A percentile compares a stretch with the other conserved stretches of the same genome.
These are phyloP conservation scores for Sarotherodon lohbergeri DNA, from an alignment of 2,113 vertebrate genomes.

Conservation along the genomic window DNA sequence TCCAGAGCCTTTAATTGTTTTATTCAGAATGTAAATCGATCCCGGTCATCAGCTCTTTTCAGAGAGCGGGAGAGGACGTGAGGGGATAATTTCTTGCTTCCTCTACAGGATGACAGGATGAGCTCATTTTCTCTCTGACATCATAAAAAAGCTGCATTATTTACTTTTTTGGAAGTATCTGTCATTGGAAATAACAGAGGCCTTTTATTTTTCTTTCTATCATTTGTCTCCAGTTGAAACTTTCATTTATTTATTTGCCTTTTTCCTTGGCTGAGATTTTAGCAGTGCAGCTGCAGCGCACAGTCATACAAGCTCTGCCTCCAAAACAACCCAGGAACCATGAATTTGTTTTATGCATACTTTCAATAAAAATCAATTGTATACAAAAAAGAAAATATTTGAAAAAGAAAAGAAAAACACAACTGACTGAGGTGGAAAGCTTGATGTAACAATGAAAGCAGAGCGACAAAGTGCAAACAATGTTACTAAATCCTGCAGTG, in stretches of 20 bases:
- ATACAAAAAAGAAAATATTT: not conserved
- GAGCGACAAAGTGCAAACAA: not conserved
- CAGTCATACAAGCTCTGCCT: not conserved
- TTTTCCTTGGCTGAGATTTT: not conserved
- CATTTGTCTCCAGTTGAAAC: not conserved
- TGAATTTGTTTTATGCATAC: not conserved
- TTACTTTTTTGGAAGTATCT: not conserved
- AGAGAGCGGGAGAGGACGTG: not conserved
- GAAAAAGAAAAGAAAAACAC: not conserved
- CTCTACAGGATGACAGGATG: not conserved
- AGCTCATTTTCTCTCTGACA: not conserved
- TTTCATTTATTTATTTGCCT: not conserved
- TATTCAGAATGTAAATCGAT: not conserved
- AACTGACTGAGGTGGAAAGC: rapidly evolving
- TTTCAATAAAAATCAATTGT: rapidly evolving
- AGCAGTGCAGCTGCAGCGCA: not conserved
- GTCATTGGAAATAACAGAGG: not conserved
- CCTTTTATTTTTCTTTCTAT: rapidly evolving
- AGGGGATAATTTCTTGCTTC: not conserved
- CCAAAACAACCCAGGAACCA: not conserved
- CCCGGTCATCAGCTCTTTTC: not conserved
- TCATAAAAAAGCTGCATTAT: not conserved
- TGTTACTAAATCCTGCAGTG: not conserved
- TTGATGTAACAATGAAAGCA: not conserved
- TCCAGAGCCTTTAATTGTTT: not conserved